Conservation (phyloP, 2,888 invertebrate species). For the Morpho helenor region DNA sequence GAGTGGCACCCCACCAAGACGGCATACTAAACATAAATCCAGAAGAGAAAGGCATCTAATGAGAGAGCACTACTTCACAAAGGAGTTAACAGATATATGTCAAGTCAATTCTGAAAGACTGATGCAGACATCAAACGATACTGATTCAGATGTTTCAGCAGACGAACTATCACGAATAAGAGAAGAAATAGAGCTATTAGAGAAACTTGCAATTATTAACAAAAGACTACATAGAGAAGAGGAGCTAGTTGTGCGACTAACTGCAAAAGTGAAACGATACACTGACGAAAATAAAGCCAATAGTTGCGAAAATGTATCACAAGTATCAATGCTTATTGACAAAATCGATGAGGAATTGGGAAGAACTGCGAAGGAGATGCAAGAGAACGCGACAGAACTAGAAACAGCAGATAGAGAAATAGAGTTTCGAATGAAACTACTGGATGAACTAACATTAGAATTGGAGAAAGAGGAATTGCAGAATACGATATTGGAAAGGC, state of each 20-base stretch:
- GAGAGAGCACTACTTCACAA: constrained; percentile 77
- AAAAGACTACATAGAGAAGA: constrained; percentile 86
- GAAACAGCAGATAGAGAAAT: constrained; percentile 73
- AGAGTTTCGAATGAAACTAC: constrained; percentile 71
- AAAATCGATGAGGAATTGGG: constrained; percentile 76
- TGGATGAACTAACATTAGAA: constrained; percentile 76
- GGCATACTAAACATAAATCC: constrained; percentile 75
- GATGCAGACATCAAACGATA: constrained; percentile 63
- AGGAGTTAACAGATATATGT: constrained; percentile 74
- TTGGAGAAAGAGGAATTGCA: constrained; percentile 73
- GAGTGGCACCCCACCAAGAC: constrained; percentile 79
- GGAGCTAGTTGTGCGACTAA: constrained; percentile 83
- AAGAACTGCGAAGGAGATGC: constrained; percentile 72
- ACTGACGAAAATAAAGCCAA: constrained; percentile 73
- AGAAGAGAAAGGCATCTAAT: constrained; percentile 74
- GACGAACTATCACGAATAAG: constrained; percentile 78
- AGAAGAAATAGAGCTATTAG: constrained; percentile 85
- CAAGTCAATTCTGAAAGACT: constrained; percentile 73
- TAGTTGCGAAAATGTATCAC: constrained; percentile 68
- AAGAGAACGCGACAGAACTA: constrained; percentile 71
- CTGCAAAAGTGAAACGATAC: constrained; percentile 81
- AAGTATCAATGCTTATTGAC: constrained; percentile 68
- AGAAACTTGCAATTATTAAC: constrained; percentile 85
- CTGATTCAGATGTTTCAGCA: constrained; percentile 71
- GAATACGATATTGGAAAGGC: constrained; percentile 68